phyloP scores from a whole-genome alignment of 2,888 invertebrate species.

The Drosophila paranaensis region DNA sequence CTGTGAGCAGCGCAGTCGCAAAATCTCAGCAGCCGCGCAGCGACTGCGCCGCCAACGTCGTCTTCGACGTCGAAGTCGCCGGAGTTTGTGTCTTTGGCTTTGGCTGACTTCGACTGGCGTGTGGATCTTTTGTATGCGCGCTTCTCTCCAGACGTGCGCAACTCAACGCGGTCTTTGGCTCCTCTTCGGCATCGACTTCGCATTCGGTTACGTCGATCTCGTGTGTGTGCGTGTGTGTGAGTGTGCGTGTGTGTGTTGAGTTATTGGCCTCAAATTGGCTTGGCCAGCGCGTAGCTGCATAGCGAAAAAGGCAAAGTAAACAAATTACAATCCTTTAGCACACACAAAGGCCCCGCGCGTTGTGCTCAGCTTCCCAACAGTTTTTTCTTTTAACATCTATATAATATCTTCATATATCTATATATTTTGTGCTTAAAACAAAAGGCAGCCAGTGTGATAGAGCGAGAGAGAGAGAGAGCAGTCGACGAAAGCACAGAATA shows the following conservation, averaged over 20 bases:
- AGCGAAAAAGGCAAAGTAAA: conserved; percentile 27
- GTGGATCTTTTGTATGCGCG: conserved; percentile 79
- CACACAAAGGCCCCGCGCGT: conserved; percentile 23
- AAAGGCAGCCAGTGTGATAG: conserved; percentile 39
- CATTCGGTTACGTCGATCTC: conserved; percentile 42
- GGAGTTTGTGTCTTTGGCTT: conserved; percentile 58
- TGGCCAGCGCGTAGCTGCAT: conserved; percentile 25
- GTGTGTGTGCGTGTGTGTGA: conserved; percentile 19
- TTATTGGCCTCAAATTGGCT: conserved; percentile 62
- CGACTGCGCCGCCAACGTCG: conserved; percentile 28
- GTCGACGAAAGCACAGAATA: conserved; percentile 20
- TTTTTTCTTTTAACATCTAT: conserved; percentile 9
- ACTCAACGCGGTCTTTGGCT: conserved; percentile 74
- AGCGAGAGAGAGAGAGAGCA: conserved; percentile 1
- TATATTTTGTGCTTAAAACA: conserved; percentile 33
- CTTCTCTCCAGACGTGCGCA: conserved; percentile 76
- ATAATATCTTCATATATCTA: conserved; percentile 6
- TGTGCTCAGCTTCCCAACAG: neutral
- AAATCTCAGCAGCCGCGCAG: conserved; percentile 58
- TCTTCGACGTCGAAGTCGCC: conserved; percentile 14
- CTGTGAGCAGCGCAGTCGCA: conserved; percentile 49
- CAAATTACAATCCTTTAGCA: conserved; percentile 27
- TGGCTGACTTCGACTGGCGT: conserved; percentile 60
- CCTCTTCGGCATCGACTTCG: conserved; percentile 51
- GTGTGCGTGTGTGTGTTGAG: conserved; percentile 35